Conservation (phyloP, 2,797 vertebrate genomes). For the Tragopan temminckii region DNA sequence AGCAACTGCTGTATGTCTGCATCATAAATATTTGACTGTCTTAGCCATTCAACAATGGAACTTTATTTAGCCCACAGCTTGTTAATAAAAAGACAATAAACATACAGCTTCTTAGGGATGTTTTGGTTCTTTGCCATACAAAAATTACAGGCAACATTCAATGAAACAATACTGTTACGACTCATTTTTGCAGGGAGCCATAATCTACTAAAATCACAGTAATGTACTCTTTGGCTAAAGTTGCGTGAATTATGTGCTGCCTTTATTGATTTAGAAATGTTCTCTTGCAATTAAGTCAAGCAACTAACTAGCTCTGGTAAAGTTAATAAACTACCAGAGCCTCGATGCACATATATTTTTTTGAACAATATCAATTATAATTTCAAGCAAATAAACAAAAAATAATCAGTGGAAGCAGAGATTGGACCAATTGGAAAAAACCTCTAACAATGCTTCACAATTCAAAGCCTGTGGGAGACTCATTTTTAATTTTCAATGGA, state of each 20-base stretch:
- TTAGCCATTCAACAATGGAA: slow-evolving; percentile 54
- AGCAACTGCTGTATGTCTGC: slow-evolving; percentile 15
- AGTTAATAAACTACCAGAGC: background rate
- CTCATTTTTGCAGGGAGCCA: background rate
- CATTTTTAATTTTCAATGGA: background rate
- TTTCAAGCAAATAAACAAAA: slow-evolving; percentile 7
- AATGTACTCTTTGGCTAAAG: background rate
- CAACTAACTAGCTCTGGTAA: slow-evolving; percentile 23
- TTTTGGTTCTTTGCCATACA: slow-evolving; percentile 55
- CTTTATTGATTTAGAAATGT: background rate
- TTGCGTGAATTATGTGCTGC: background rate
- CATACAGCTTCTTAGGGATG: slow-evolving; percentile 12
- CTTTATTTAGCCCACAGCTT: slow-evolving; percentile 66
- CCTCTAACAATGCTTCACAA: background rate
- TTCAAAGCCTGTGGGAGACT: background rate
- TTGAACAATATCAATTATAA: background rate
- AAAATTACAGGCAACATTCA: slow-evolving; percentile 40
- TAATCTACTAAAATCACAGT: slow-evolving; percentile 41
- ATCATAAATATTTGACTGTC: slow-evolving; percentile 48
- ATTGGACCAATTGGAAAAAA: background rate
- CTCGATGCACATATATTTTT: background rate
- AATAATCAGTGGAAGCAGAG: background rate
- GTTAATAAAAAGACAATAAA: slow-evolving; percentile 61
- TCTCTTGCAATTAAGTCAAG: background rate
- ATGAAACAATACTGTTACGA: slow-evolving; percentile 35